Base-by-base conservation (phyloP, 2,888 invertebrate genomes). In the Torymus auratus region DNA sequence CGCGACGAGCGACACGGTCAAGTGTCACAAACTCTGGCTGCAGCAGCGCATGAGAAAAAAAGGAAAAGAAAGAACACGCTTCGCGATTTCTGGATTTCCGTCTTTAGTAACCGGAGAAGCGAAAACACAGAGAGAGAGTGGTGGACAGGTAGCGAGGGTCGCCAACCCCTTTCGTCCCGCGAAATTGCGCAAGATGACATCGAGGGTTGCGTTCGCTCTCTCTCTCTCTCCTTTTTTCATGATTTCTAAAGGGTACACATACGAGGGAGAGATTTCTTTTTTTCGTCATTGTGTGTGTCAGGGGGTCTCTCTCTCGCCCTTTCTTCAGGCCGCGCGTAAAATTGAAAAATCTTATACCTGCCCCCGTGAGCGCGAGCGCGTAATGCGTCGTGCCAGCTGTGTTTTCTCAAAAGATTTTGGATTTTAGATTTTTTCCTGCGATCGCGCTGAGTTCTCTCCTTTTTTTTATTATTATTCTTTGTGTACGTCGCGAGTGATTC, bases 151-250 rank as follows among this genome's bases (percentile, higher is more conserved):
- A 82, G 71, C 13, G 78, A 73, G 69, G 50, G 64, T 20, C 53
- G 17, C 80, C 75, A 84, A 85, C 85, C 85, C 85, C 84, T 85
- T 85, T 85, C 82, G 84, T 84, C 81, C 69, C 81, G 85, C 85
- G 87, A 88, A 88, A 88, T 89, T 88, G 89, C 88, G 89, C 89
- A 85, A 91, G 82, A 91, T 90, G 90, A 90, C 90, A 90, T 89
- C 88, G 67, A 55, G 76, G 69, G 76, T 73, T 72, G 55, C 20
- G 4, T 61, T 23, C 20, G n/a, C n/a, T 23, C 17, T 67, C 72
- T 62, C 61, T 64, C 70, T 70, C 58, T 70, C 71, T 17, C 15
- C 69, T 68, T 77, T 68, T 82, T 72, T 61, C 41, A 53, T 53
- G 4, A 56, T 79, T 76, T 69, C 71, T 75, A 81, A 23, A 72